Evolutionary conservation across 2,113 vertebrate species (phyloP).

Genomic region (Sinocyclocheilus anophthalmus): DNA sequence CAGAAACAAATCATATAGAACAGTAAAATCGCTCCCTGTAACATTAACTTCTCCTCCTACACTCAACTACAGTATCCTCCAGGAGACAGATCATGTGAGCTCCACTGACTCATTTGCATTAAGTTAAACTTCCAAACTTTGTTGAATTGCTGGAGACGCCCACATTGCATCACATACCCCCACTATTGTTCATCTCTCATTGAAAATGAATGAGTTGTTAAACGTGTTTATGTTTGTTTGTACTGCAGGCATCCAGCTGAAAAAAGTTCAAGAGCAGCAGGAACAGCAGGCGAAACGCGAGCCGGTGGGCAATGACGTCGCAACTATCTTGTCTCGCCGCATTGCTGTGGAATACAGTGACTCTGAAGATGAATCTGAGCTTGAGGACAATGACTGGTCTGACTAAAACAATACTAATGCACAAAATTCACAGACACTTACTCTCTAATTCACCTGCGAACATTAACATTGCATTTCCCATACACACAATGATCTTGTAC

Average conservation of each 20-base stretch:
- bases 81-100: neutral
- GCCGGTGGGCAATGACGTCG: conserved; percentile 93
- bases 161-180: neutral
- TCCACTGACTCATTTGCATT: neutral
- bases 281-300: conserved; percentile 95
- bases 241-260: conserved; percentile 90
- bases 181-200: neutral
- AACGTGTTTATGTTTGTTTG: neutral
- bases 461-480: conserved; percentile 50
- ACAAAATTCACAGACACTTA: conserved; percentile 27
- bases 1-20: neutral
- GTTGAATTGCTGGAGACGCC: neutral
- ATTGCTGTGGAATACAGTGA: conserved; percentile 98
- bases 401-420: conserved; percentile 72
- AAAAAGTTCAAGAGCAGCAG: conserved; percentile 98
- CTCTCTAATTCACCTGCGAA: conserved; percentile 7
- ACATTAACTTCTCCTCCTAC: neutral
- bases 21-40: neutral
- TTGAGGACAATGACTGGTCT: conserved; percentile 97
- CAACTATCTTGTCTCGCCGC: conserved; percentile 93
- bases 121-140: neutral
- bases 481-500: conserved; percentile 5
- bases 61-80: neutral
- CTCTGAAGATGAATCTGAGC: conserved; percentile 94
- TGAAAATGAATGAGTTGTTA: neutral